A percentile compares a stretch with the other conserved stretches of the same genome.
Conservation (phyloP, 2,888 invertebrate genomes). For the Aplocera efformata region DNA sequence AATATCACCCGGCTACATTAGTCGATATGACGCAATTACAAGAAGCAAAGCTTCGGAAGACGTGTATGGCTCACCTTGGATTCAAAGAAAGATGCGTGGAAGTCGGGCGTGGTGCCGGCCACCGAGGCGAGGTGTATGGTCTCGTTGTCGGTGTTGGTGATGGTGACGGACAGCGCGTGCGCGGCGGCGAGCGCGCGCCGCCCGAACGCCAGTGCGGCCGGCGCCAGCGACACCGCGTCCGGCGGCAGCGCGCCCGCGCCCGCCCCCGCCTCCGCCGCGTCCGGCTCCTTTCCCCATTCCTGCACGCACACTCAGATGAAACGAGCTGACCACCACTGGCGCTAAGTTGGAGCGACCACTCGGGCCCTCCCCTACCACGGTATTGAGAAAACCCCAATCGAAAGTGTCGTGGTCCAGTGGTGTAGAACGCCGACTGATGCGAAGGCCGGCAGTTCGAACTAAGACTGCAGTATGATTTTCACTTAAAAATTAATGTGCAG, state of each 20-base stretch:
- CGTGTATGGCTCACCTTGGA: conserved; percentile 84
- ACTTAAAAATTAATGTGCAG: no score
- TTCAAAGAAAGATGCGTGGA: conserved; percentile 98
- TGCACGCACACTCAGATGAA: conserved; percentile 25
- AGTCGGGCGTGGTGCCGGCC: conserved; percentile 95
- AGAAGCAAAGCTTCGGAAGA: no score
- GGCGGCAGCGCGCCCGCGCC: conserved; percentile 28
- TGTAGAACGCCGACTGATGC: no score
- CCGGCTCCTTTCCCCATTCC: conserved; percentile 57
- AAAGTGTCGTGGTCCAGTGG: no score
- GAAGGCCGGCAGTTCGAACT: no score
- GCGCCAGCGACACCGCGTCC: conserved; percentile 62
- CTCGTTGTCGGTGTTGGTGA: conserved; percentile 93
- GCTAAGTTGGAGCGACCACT: no score
- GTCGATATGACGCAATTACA: no score
- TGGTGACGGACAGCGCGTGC: conserved; percentile 90
- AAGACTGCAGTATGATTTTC: no score
- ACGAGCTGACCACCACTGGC: not conserved
- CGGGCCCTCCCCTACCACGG: no score
- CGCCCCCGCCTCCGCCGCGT: conserved; percentile 21
- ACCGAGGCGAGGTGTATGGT: conserved; percentile 96
- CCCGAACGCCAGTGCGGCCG: conserved; percentile 76
- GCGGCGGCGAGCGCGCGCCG: conserved; percentile 91
- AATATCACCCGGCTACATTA: no score
- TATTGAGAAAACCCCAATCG: no score